Percentiles rank a stretch among this genome's conserved stretches.
Conservation (phyloP, 1,140 invertebrate species). For the Drosophila jambulina region DNA sequence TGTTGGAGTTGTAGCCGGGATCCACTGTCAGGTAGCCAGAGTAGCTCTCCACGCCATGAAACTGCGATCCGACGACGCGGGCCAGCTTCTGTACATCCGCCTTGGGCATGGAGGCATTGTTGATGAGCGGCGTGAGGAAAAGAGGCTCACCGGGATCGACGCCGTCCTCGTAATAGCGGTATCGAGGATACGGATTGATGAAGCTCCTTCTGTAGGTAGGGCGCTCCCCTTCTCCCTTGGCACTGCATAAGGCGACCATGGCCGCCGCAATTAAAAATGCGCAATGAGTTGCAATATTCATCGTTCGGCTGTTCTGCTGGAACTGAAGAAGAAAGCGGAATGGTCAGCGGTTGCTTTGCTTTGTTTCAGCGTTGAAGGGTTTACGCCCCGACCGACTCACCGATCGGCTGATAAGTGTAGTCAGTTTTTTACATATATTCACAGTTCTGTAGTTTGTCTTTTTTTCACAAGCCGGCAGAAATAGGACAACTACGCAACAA, state of each 20-base stretch:
- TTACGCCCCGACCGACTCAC: slow-evolving; percentile 39
- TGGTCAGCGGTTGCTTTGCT: slow-evolving; percentile 4
- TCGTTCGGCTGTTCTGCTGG: slow-evolving; percentile 26
- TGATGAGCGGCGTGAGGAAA: slow-evolving; percentile 72
- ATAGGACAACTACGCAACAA: not conserved
- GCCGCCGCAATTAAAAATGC: slow-evolving; percentile 45
- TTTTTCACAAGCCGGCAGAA: slow-evolving; percentile 28
- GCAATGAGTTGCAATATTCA: slow-evolving; percentile 74
- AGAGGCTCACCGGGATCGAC: slow-evolving; percentile 78
- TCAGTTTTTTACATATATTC: slow-evolving; percentile 9
- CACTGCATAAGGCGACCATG: slow-evolving; percentile 14
- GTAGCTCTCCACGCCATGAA: slow-evolving; percentile 76
- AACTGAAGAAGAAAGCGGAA: slow-evolving; percentile 17
- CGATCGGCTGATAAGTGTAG: slow-evolving; percentile 29
- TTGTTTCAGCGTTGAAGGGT: slow-evolving; percentile 4
- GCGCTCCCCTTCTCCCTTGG: not conserved
- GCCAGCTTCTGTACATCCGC: slow-evolving; percentile 61
- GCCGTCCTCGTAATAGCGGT: slow-evolving; percentile 56
- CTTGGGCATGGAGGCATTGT: slow-evolving; percentile 42
- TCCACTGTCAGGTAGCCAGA: slow-evolving; percentile 91
- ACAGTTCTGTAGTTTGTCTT: slow-evolving; percentile 12
- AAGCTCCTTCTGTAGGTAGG: slow-evolving; percentile 64
- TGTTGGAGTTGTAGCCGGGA: slow-evolving; percentile 91
- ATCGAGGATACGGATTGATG: slow-evolving; percentile 81
- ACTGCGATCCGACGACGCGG: slow-evolving; percentile 56